A percentile compares a stretch with the other conserved stretches of the same genome.
Conservation (phyloP, 2,113 vertebrate species). For the Dasyornis broadbenti region DNA sequence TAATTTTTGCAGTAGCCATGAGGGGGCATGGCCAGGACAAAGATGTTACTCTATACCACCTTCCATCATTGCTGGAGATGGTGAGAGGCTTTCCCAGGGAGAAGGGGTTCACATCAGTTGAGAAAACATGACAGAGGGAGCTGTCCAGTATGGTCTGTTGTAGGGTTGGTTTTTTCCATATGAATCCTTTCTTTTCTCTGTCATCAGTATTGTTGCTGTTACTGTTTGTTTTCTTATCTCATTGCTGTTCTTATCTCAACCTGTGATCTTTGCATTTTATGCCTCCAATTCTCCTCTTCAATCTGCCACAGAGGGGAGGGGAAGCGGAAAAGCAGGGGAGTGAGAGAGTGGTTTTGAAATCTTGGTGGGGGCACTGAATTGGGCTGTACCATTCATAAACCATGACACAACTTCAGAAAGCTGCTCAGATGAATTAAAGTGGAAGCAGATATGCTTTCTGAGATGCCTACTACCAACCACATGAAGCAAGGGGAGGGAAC, state of each 20-base stretch:
- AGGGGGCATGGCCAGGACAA: background rate
- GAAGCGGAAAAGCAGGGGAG: background rate
- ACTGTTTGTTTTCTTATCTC: background rate
- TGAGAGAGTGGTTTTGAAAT: background rate
- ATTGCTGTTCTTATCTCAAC: background rate
- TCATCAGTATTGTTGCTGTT: background rate
- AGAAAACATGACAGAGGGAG: background rate
- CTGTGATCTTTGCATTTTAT: background rate
- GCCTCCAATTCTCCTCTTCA: background rate
- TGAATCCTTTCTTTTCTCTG: background rate
- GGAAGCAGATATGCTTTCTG: background rate
- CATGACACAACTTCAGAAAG: background rate
- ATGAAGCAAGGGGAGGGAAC: background rate
- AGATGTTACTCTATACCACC: background rate
- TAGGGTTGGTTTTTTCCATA: background rate
- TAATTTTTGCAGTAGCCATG: background rate
- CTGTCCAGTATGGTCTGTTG: background rate
- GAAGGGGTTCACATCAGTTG: background rate
- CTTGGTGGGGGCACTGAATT: background rate
- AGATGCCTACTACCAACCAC: background rate
- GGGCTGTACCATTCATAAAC: background rate
- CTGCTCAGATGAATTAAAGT: background rate
- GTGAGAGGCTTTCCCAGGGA: background rate
- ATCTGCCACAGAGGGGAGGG: no score
- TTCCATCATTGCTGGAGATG: background rate